phyloP scores from a whole-genome alignment of 2,113 vertebrate genomes.

The Spea multiplicata region DNA sequence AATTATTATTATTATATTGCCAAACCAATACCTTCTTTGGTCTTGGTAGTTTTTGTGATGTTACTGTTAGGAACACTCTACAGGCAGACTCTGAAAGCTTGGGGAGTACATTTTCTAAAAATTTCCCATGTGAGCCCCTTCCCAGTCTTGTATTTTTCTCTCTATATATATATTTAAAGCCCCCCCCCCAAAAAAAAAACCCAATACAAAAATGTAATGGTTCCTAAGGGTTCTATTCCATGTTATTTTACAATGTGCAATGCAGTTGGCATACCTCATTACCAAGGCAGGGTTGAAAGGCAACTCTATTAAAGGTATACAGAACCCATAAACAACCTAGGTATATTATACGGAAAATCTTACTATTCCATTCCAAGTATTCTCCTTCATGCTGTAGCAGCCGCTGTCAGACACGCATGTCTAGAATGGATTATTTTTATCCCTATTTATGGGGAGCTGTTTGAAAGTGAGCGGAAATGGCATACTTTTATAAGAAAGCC shows the following conservation, averaged over 20 bases:
- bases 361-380: neutral
- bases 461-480: slow-evolving; percentile 7
- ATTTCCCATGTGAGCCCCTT: no score
- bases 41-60: no score
- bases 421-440: neutral
- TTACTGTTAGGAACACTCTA: no score
- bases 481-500: neutral
- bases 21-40: no score
- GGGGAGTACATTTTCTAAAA: no score
- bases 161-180: no score
- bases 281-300: neutral
- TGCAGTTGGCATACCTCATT: slow-evolving; percentile 20
- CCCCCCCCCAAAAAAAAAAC: no score
- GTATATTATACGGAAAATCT: slow-evolving; percentile 26
- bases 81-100: no score
- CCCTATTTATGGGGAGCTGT: neutral
- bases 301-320: neutral
- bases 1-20: no score
- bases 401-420: slow-evolving; percentile 3
- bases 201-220: neutral
- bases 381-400: slow-evolving; percentile 12
- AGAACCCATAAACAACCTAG: slow-evolving; percentile 6
- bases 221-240: neutral
- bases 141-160: no score
- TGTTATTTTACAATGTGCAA: slow-evolving; percentile 19